Base-by-base conservation (phyloP, 2,113 vertebrate species). In the Merops nubicus region DNA sequence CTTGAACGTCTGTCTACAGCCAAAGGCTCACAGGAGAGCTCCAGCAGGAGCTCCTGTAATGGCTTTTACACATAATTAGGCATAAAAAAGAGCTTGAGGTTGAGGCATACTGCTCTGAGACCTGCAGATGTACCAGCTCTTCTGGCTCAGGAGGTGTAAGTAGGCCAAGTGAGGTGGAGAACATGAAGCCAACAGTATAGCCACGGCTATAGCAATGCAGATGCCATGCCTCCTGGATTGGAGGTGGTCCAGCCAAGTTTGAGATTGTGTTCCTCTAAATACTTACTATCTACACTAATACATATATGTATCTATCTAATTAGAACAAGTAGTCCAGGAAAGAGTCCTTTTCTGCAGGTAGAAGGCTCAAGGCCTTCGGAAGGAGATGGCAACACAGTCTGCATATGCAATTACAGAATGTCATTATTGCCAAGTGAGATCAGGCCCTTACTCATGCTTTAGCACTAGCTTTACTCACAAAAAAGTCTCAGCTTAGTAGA, bases 361-460 rank as follows among this genome's bases (percentile, higher is more conserved):
- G 73, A 75, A 91, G 42, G 43, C 51, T 87, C 51, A 64, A 70
- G 68, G 72, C 53, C 53, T 85, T 89, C 70, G 50, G 70, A 85
- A 94, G 63, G 63, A 93, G 70, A 79, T 50, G 62, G 67, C 50
- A 94, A 63, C 45, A 74, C 48, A 57, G 59, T 65, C 78, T 80
- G 67, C 3, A 1, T 90, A 83, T 83, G 91, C 67, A 90, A 67
- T 69, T 94, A 95, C 26, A 82, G 59, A 92, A 85, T 54, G 42
- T 50, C 67, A 85, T 85, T 88, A 92, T 3, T 86, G 54, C 64
- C 56, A 85, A 94, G 60, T 86, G 83, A 94, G 79, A 72, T 96
- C 92, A 96, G 85, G 81, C 36, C 38, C 85, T 83, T 80, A 70
- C 42, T 83, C 69, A 50, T 75, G 43, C 85, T 80, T 48, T 70